phyloP scores from a whole-genome alignment of 2,888 invertebrate species.

The Morpho deidamia region DNA sequence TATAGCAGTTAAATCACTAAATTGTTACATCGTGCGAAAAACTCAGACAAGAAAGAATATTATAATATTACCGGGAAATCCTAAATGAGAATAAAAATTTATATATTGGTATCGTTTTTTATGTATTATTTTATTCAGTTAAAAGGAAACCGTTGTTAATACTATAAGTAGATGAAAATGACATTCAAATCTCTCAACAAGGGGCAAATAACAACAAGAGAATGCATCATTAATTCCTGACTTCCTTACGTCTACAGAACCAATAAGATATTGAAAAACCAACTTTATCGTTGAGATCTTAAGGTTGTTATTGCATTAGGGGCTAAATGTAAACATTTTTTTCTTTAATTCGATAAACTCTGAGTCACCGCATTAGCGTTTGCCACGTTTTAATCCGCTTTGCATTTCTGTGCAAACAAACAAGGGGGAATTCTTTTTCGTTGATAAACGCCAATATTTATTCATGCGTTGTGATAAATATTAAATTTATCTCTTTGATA shows the following conservation, averaged over 20 bases:
- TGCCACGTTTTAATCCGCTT: slow-evolving; percentile 51
- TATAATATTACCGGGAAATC: no score
- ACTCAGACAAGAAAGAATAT: no score
- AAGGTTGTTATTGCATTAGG: slow-evolving; percentile 11
- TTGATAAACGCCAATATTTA: slow-evolving; percentile 16
- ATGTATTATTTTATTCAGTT: neutral
- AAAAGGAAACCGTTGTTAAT: slow-evolving; percentile 12
- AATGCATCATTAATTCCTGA: slow-evolving; percentile 30
- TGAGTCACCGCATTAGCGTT: slow-evolving; percentile 52
- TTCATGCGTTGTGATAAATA: neutral
- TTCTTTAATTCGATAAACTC: slow-evolving; percentile 47
- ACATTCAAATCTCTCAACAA: slow-evolving; percentile 25
- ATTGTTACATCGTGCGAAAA: no score
- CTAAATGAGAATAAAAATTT: no score
- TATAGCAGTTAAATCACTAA: no score
- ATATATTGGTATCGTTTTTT: no score
- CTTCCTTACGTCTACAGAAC: slow-evolving; percentile 16
- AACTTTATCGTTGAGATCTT: neutral
- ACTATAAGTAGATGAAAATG: slow-evolving; percentile 26
- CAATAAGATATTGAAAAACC: neutral
- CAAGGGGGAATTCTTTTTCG: slow-evolving; percentile 18
- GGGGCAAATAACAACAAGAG: slow-evolving; percentile 30
- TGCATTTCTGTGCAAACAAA: slow-evolving; percentile 54
- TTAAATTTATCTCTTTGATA: no score
- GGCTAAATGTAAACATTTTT: slow-evolving; percentile 25